phyloP scores from a whole-genome alignment of 1,140 invertebrate genomes.

The Ylistrum balloti region DNA sequence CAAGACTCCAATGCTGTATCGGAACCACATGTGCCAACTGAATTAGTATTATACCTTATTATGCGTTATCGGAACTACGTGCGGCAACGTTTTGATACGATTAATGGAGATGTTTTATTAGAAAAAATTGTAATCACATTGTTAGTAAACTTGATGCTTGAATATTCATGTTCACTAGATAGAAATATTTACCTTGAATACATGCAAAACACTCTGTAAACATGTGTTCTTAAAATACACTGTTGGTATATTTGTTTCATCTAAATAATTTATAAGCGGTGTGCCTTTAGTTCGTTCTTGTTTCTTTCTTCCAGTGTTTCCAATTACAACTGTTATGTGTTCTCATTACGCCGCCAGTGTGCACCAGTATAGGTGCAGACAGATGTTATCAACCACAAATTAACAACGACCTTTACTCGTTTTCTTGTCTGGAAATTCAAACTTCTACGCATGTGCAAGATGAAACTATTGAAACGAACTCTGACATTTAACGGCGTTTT shows the following conservation, averaged over 20 bases:
- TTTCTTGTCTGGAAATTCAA: not conserved
- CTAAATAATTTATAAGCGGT: not conserved
- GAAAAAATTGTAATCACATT: no score
- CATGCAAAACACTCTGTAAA: not conserved
- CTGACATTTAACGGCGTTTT: conserved; percentile 27
- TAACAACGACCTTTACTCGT: conserved; percentile 38
- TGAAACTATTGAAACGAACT: not conserved
- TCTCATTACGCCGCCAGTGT: not conserved
- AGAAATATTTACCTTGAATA: not conserved
- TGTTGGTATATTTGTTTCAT: not conserved
- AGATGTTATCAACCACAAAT: not conserved
- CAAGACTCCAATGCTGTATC: no score
- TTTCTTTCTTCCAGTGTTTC: not conserved
- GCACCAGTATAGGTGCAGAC: conserved; percentile 8
- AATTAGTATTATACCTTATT: no score
- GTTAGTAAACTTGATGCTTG: no score
- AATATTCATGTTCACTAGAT: no score
- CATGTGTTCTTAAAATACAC: not conserved
- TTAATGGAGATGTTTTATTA: no score
- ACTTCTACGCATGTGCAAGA: not conserved
- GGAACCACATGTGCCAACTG: no score
- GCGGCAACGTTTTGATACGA: no score
- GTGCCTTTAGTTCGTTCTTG: not conserved
- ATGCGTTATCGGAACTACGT: no score
- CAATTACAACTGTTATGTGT: not conserved